These are phyloP conservation scores for Enteromius fasciolatus DNA, from an alignment of 2,797 vertebrate genomes.

Conservation along the genomic window DNA sequence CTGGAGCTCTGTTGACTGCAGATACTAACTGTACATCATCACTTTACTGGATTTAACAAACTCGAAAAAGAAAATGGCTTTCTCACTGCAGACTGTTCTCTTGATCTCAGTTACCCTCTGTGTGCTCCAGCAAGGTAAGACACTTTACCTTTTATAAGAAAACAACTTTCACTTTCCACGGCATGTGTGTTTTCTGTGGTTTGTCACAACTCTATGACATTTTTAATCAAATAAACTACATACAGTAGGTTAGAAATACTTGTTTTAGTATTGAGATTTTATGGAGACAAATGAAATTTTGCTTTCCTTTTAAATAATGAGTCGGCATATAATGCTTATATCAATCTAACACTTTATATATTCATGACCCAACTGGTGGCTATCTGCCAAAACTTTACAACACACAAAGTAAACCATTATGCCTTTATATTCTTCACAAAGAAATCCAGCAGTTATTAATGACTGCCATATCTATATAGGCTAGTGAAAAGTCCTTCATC, in stretches of 20 bases:
- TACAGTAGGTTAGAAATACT: neutral
- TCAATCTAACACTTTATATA: neutral
- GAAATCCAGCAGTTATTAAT: neutral
- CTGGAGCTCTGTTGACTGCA: conserved; percentile 26
- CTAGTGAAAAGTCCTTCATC: neutral
- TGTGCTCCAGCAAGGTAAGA: conserved; percentile 82
- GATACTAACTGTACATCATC: conserved; percentile 15
- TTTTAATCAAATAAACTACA: neutral
- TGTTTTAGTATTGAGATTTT: neutral
- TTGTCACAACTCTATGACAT: neutral
- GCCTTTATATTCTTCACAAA: neutral
- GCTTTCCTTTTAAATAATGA: neutral
- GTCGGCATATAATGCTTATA: neutral
- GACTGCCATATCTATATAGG: neutral
- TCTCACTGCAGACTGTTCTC: conserved; percentile 58
- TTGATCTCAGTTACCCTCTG: conserved; percentile 73
- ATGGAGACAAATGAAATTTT: neutral
- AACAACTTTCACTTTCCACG: neutral
- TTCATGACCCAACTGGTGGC: neutral
- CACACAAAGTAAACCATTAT: neutral
- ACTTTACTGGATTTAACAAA: conserved; percentile 39
- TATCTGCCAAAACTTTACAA: neutral
- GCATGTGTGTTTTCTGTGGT: neutral
- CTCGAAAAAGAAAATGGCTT: conserved; percentile 62
- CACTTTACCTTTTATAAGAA: neutral